Evolutionary conservation across 2,113 vertebrate genomes (phyloP).

Genomic region (Poeciliopsis turrubarensis): DNA sequence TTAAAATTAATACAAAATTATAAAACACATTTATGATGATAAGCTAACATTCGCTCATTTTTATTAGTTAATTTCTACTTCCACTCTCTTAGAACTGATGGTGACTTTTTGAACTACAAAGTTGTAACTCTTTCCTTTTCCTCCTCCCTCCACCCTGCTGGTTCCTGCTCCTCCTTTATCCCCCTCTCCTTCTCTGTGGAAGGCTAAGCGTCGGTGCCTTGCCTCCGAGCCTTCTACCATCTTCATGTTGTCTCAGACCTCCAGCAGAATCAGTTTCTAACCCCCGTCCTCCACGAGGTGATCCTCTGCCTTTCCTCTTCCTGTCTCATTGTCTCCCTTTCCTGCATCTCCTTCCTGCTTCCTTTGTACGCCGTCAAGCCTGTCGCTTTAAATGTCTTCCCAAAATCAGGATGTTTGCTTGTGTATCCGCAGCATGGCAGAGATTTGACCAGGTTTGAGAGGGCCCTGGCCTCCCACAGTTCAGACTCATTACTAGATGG

Average conservation of each 20-base stretch:
- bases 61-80: background rate
- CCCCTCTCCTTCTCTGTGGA: constrained; percentile 64
- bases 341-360: background rate
- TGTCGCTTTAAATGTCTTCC: background rate
- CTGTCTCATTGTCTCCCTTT: background rate
- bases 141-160: constrained; percentile 37
- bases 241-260: constrained; percentile 99
- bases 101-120: background rate
- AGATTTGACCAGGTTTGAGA: constrained; percentile 79
- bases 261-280: constrained; percentile 98
- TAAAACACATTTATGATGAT: too few species aligned
- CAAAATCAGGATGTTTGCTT: constrained; percentile 8
- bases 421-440: constrained; percentile 85
- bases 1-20: too few species aligned
- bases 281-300: constrained; percentile 84
- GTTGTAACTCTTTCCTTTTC: constrained; percentile 29
- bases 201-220: constrained; percentile 94
- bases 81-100: background rate
- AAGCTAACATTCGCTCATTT: too few species aligned
- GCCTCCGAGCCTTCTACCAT: constrained; percentile 97
- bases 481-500: constrained; percentile 90
- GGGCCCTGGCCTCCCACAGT: constrained; percentile 77
- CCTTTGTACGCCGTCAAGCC: constrained; percentile 19
- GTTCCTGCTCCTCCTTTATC: constrained; percentile 26
- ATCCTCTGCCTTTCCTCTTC: constrained; percentile 71